A percentile compares a stretch with the other conserved stretches of the same genome.
phyloP scores from a whole-genome alignment of 2,888 invertebrate genomes.

The Ophion obscuratus region DNA sequence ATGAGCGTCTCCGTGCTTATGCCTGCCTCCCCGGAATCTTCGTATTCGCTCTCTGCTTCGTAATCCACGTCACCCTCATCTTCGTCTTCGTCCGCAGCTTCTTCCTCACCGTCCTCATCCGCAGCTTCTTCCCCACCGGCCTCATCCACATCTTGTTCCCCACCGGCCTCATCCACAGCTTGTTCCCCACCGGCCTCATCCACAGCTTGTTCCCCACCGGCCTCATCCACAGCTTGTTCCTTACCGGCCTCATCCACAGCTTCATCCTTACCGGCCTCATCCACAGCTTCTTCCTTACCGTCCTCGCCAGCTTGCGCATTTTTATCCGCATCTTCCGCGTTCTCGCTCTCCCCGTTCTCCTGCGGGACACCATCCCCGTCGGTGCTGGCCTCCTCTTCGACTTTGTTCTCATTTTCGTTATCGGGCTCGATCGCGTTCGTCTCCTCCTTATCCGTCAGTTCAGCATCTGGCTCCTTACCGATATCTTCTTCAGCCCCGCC shows the following conservation, averaged over 20 bases:
- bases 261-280: background rate
- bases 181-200: too few relatives aligned
- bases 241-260: background rate
- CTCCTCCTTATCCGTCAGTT: slow-evolving; percentile 6
- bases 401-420: slow-evolving; percentile 18
- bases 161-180: background rate
- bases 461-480: background rate
- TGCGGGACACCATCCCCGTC: slow-evolving; percentile 23
- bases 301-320: slow-evolving; percentile 3
- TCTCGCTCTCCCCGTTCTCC: background rate
- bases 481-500: background rate
- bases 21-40: background rate
- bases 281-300: background rate
- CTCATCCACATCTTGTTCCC: background rate
- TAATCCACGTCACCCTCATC: background rate
- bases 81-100: slow-evolving; percentile 6
- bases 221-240: background rate
- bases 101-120: background rate
- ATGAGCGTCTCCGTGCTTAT: background rate
- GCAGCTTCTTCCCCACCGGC: background rate
- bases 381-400: slow-evolving; percentile 7
- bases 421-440: background rate
- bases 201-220: background rate
- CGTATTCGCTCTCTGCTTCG: background rate
- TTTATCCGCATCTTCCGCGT: slow-evolving; percentile 20